Percentiles rank a stretch among this genome's conserved stretches.
Evolutionary conservation across 2,797 vertebrate genomes (phyloP).

Genomic region (Micromesistius poutassou): DNA sequence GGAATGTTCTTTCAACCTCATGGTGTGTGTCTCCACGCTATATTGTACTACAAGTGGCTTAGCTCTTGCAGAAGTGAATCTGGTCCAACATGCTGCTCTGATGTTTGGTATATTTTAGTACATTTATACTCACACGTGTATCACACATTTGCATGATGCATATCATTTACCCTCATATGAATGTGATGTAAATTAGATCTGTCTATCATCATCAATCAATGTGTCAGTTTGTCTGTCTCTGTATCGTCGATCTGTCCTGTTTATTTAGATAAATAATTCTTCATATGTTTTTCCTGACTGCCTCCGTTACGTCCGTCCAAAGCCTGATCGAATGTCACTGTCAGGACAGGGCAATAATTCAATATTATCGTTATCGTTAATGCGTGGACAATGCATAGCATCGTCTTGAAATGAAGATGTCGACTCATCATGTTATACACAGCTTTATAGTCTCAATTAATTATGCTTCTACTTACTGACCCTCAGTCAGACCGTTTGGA

Average conservation of each 20-base stretch:
- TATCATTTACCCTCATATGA: neutral
- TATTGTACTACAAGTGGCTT: neutral
- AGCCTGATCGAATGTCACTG: neutral
- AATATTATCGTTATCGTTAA: too few species aligned
- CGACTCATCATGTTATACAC: too few species aligned
- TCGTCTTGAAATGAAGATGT: too few species aligned
- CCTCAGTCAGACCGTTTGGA: too few species aligned
- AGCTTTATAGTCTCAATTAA: too few species aligned
- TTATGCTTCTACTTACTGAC: too few species aligned
- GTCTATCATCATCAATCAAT: neutral
- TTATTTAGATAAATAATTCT: neutral
- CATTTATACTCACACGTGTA: neutral
- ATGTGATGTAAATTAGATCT: neutral
- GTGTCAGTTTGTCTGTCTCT: conserved; percentile 9
- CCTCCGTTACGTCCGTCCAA: neutral
- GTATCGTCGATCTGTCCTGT: neutral
- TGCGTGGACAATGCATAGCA: too few species aligned
- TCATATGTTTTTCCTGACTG: neutral
- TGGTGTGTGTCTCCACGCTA: neutral
- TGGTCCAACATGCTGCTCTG: too few species aligned
- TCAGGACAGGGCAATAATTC: too few species aligned
- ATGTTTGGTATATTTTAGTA: neutral
- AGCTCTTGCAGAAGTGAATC: neutral
- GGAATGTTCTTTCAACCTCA: too few species aligned
- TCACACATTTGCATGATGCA: neutral